Conservation (phyloP, 2,797 vertebrate species). For the Pyrocephalus nanus region DNA sequence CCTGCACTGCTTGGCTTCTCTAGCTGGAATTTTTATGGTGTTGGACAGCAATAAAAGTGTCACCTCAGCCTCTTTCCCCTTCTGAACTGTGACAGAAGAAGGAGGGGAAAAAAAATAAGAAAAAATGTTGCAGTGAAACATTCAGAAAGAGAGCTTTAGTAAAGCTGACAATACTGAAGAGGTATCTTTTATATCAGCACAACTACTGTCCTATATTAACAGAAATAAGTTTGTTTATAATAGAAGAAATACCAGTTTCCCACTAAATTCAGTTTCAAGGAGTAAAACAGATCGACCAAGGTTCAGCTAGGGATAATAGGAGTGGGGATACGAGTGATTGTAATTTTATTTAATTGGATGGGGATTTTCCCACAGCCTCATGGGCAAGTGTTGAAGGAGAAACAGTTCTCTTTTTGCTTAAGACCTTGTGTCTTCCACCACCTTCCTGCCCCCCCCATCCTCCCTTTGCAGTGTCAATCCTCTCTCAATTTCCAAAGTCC, state of each 20-base stretch:
- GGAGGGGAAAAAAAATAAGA: background rate
- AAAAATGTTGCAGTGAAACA: background rate
- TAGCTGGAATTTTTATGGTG: background rate
- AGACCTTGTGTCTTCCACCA: background rate
- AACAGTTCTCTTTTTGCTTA: background rate
- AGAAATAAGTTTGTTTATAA: background rate
- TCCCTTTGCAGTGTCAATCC: background rate
- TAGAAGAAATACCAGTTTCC: background rate
- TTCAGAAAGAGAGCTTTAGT: background rate
- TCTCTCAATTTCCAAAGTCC: background rate
- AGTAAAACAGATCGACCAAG: background rate
- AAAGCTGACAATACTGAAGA: background rate
- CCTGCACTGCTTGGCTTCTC: background rate
- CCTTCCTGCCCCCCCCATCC: background rate
- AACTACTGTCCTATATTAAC: background rate
- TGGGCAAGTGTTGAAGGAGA: background rate
- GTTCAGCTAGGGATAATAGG: background rate
- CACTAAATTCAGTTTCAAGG: background rate
- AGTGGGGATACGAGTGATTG: background rate
- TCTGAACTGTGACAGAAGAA: background rate
- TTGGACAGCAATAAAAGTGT: background rate
- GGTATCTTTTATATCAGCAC: background rate
- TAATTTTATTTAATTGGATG: background rate
- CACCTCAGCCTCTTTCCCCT: background rate
- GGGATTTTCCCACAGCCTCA: background rate